Percentiles rank a stretch among this genome's conserved stretches.
Evolutionary conservation across 1,140 invertebrate genomes (phyloP).

Genomic region (Asobara japonica): DNA sequence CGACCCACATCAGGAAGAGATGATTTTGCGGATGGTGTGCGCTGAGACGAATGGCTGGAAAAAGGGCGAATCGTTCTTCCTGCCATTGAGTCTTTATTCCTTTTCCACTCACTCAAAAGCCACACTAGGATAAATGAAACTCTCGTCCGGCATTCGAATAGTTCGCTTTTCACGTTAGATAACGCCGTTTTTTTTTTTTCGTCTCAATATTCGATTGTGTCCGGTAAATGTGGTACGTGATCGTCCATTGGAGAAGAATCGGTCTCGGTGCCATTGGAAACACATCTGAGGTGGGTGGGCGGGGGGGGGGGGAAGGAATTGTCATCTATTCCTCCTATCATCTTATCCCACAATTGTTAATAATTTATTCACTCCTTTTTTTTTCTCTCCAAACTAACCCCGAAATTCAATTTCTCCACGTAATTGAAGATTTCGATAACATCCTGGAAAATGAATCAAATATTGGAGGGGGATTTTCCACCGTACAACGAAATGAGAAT

Average conservation of each 20-base stretch:
- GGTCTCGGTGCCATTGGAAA: no score
- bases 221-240: neutral
- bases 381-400: neutral
- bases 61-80: conserved; percentile 21
- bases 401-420: neutral
- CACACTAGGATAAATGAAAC: conserved; percentile 1
- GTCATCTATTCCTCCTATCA: no score
- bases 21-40: conserved; percentile 27
- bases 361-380: neutral
- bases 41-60: conserved; percentile 19
- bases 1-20: conserved; percentile 22
- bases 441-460: neutral
- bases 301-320: no score
- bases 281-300: no score
- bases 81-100: neutral
- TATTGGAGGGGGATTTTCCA: neutral
- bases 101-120: neutral
- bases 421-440: neutral
- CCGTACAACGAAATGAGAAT: neutral
- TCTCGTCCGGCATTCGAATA: conserved; percentile 50
- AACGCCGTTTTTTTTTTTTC: no score
- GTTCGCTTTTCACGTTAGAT: conserved; percentile 28
- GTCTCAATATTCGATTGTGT: conserved; percentile 20
- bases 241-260: neutral
- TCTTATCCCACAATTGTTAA: neutral